phyloP scores from a whole-genome alignment of 2,888 invertebrate genomes.

The Oscheius onirici region DNA sequence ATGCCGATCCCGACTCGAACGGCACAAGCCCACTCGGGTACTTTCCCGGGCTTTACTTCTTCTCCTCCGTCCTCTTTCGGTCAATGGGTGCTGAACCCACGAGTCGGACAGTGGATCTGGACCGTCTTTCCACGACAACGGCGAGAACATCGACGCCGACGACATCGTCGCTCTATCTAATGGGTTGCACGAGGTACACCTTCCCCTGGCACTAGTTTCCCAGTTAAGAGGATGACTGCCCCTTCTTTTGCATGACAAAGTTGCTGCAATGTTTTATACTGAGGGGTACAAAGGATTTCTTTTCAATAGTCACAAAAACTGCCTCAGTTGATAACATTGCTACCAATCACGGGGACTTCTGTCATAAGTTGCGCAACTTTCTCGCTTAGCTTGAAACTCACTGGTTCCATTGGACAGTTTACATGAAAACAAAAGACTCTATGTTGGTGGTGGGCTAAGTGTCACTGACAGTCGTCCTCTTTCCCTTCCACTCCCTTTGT shows the following conservation, averaged over 20 bases:
- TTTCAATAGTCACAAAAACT: too few species aligned
- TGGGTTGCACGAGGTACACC: constrained; percentile 31
- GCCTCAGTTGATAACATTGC: too few species aligned
- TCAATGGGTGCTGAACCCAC: constrained; percentile 55
- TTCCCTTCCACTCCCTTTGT: neutral
- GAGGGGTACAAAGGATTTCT: too few species aligned
- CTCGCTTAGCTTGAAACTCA: neutral
- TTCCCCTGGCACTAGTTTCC: too few species aligned
- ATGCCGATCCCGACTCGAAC: constrained; percentile 52
- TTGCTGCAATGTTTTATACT: too few species aligned
- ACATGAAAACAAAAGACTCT: too few species aligned
- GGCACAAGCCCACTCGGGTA: constrained; percentile 24
- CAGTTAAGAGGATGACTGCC: neutral
- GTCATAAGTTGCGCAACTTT: neutral
- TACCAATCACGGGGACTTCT: neutral
- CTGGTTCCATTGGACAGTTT: too few species aligned
- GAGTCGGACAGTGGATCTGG: constrained; percentile 53
- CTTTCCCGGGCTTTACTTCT: neutral
- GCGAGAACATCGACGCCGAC: neutral
- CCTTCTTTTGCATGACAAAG: neutral
- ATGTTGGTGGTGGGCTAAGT: constrained; percentile 10
- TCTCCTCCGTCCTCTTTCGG: constrained; percentile 32
- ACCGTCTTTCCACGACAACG: constrained; percentile 23
- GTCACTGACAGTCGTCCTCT: constrained; percentile 18
- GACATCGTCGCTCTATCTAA: neutral